phyloP scores from a whole-genome alignment of 1,140 invertebrate genomes.

The Hyposmocoma kahamanoa region DNA sequence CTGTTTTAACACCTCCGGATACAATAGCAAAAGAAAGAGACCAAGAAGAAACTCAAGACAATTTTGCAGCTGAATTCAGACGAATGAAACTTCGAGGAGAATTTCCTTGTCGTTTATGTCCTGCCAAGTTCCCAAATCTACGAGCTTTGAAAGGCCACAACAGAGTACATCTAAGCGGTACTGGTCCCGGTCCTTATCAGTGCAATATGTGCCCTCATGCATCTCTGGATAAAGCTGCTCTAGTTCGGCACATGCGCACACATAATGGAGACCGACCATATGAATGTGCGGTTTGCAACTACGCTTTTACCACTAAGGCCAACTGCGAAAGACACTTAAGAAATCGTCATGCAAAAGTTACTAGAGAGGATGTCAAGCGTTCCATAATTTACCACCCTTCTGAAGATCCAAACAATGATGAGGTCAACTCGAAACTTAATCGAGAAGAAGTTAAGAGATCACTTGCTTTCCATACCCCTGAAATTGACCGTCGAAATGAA shows the following conservation, averaged over 20 bases:
- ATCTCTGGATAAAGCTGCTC: slow-evolving; percentile 91
- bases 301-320: slow-evolving; percentile 96
- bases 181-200: slow-evolving; percentile 83
- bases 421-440: slow-evolving; percentile 74
- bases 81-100: slow-evolving; percentile 90
- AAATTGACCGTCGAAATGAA: slow-evolving; percentile 55
- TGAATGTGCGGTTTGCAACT: slow-evolving; percentile 94
- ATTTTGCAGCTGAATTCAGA: slow-evolving; percentile 85
- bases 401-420: slow-evolving; percentile 85
- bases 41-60: slow-evolving; percentile 87
- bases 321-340: slow-evolving; percentile 93
- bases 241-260: slow-evolving; percentile 91
- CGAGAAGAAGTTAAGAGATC: slow-evolving; percentile 72
- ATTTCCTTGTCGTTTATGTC: slow-evolving; percentile 91
- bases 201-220: slow-evolving; percentile 95
- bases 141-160: slow-evolving; percentile 93
- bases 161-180: slow-evolving; percentile 81
- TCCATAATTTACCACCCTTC: slow-evolving; percentile 90
- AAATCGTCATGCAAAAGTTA: slow-evolving; percentile 89
- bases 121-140: slow-evolving; percentile 89
- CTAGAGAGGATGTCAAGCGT: slow-evolving; percentile 89
- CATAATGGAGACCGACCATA: slow-evolving; percentile 97
- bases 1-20: slow-evolving; percentile 53
- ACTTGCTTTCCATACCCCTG: slow-evolving; percentile 56
- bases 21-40: slow-evolving; percentile 51